Evolutionary conservation across 2,113 vertebrate genomes (phyloP).

Genomic region (Anoplopoma fimbria): DNA sequence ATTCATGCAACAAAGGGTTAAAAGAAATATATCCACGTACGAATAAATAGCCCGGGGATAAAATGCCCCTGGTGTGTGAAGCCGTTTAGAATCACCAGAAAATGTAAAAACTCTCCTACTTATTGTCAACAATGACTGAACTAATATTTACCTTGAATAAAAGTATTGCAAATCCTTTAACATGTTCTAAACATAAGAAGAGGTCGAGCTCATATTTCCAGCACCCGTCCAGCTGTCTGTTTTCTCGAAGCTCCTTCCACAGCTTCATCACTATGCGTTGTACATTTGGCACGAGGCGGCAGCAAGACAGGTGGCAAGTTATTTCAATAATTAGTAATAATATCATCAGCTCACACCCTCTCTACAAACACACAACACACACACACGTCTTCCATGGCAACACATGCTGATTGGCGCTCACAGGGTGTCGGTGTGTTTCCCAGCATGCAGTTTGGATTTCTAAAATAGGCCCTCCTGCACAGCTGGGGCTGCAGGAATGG

Average conservation of each 20-base stretch:
- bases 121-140: too few relatives aligned
- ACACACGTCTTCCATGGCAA: constrained; percentile 76
- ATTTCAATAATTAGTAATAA: constrained; percentile 96
- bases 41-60: background rate
- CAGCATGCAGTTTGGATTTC: constrained; percentile 85
- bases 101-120: background rate
- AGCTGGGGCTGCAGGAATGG: constrained; percentile 83
- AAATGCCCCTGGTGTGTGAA: background rate
- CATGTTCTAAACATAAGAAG: background rate
- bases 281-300: constrained; percentile 86
- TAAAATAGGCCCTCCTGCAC: constrained; percentile 78
- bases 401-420: constrained; percentile 87
- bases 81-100: background rate
- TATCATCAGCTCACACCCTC: constrained; percentile 87
- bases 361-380: constrained; percentile 31
- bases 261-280: constrained; percentile 90
- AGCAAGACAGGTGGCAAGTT: constrained; percentile 95
- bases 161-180: background rate
- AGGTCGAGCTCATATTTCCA: background rate
- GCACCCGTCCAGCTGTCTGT: constrained; percentile 38
- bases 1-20: too few relatives aligned
- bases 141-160: background rate
- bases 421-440: constrained; percentile 86
- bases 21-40: background rate
- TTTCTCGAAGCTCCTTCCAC: constrained; percentile 52